Evolutionary conservation across 2,888 invertebrate genomes (phyloP).

Genomic region (Rambutsinella grinnellia): DNA sequence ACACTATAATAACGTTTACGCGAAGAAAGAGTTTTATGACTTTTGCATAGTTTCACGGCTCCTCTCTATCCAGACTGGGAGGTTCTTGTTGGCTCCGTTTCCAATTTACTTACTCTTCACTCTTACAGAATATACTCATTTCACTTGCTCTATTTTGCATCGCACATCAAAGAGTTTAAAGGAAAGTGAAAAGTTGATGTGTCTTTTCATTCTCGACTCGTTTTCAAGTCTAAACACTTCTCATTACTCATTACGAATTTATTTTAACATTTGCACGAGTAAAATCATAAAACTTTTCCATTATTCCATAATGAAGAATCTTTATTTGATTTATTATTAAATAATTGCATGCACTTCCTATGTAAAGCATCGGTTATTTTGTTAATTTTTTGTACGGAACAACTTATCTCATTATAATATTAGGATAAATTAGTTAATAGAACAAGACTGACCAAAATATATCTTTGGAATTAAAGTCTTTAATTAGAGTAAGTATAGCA

Average conservation of each 20-base stretch:
- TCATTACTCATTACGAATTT: constrained; percentile 8
- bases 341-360: too few species aligned
- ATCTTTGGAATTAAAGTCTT: too few species aligned
- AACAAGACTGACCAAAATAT: too few species aligned
- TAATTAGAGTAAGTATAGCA: too few species aligned
- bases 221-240: neutral
- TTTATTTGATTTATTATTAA: too few species aligned
- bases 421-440: too few species aligned
- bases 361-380: too few species aligned
- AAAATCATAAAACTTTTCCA: too few species aligned
- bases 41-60: constrained; percentile 59
- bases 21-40: constrained; percentile 55
- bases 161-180: neutral
- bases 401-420: too few species aligned
- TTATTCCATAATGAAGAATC: too few species aligned
- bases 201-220: constrained; percentile 1
- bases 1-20: constrained; percentile 56
- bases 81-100: constrained; percentile 60
- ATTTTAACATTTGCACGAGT: too few species aligned
- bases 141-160: neutral
- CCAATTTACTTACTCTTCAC: constrained; percentile 53
- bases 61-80: constrained; percentile 59
- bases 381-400: too few species aligned
- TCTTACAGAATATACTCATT: neutral
- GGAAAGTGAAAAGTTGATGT: neutral